Evolutionary conservation across 1,140 invertebrate species (phyloP), one percentile per base, ranked within the genome.

Genomic region (Neelides sp.): DNA sequence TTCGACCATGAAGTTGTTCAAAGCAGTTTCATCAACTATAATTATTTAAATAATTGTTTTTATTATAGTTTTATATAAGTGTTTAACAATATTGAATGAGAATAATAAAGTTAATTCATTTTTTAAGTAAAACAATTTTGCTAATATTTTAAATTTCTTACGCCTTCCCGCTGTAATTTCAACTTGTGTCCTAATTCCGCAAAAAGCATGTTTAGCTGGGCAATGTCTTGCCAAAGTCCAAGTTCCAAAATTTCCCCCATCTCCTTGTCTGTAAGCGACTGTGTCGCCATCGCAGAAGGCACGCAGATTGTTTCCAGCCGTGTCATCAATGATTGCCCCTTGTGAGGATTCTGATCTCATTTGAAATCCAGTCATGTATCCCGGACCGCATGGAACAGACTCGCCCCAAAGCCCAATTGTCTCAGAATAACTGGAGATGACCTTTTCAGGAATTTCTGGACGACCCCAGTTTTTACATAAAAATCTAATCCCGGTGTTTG

Each of bases 281-380:
- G 22, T 15, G 4, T 42, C 27, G 3, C 10, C 10, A 23, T 42
- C 40, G 19, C 40, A 42, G 27, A 42, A 42, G 20, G 27, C 27
- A 4, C 40, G 12, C 4, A 42, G 10, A 22, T 42, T 42, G 15
- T 42, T 42, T 22, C 40, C 40, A 10, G 40, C 40, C 5, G 40
- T 42, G 22, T 42, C 40, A 22, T 42, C 40, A 4, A 42, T 42
- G 5, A 42, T 23, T 3, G 22, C 22, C 8, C 20, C 7, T 5
- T 24, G 15, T 10, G 5, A 42, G 5, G 22, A 5, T 42, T 42
- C 40, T 23, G 20, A 23, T 22, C 40, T 4, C 10, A 42, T 20
- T 23, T 42, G 40, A 15, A 42, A 42, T 19, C 8, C 40, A 8
- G 40, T 42, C 40, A 42, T 42, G 15, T 13, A 3, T 23, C 40